Evolutionary conservation across 2,113 vertebrate genomes (phyloP), one percentile per base, ranked within the genome.

Genomic region (Nibea albiflora): DNA sequence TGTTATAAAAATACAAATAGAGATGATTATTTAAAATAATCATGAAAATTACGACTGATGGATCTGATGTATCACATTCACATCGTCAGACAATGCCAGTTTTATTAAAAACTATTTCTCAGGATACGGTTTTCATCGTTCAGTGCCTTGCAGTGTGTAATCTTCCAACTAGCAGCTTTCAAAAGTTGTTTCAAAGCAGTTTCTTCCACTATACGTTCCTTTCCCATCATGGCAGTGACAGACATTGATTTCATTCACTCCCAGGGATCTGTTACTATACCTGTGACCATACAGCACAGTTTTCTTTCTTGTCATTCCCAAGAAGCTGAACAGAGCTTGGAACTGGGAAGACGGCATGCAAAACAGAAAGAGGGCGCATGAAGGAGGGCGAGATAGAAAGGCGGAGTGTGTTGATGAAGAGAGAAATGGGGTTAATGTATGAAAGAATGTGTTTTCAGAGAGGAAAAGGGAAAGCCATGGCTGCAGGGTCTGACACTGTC

Each of bases 401-500:
- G 60, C 39, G 58, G 66, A 64, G 63, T 39, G 77, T 53, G 83
- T 76, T 89, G 79, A 90, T 92, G 85, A 90, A 63, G 83, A 86
- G 63, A 68, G 76, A 92, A 93, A 92, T 28, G 80, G 83, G 90
- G 93, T 91, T 94, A 92, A 93, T 90, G 86, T 87, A 85, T 87
- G 80, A 91, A 89, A 84, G 83, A 89, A 89, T 73, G 84, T 72
- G 76, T 85, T 90, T 91, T 83, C 60, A 70, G 58, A 72, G 78
- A 82, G 83, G 75, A 85, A 87, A 46, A 50, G 64, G 88, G 81
- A 81, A 90, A 83, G 85, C 82, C 78, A 65, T 87, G 92, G 91
- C 92, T 92, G 80, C 82, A 67, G 91, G 92, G 88, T 85, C 86
- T 92, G 83, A 91, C 89, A 88, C 82, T 94, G 93, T 85, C 93